Conservation (phyloP, 2,797 vertebrate genomes). For the Rousettus madagascariensis region DNA sequence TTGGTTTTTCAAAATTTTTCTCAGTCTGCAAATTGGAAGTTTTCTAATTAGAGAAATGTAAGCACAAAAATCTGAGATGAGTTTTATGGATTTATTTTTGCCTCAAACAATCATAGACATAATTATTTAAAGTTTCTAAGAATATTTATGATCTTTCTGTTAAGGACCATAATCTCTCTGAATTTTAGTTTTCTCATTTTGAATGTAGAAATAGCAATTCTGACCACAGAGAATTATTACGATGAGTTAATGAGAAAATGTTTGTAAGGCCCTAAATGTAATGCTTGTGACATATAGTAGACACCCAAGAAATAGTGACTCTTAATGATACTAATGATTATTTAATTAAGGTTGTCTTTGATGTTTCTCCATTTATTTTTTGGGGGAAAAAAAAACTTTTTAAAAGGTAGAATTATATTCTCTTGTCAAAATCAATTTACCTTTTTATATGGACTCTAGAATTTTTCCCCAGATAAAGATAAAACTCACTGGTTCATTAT, state of each 20-base stretch:
- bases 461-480: not conserved
- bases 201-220: conserved; percentile 2
- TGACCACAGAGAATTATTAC: not conserved
- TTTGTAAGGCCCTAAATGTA: not conserved
- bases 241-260: conserved; percentile 1
- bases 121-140: conserved; percentile 35
- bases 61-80: conserved; percentile 25
- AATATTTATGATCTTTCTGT: conserved; percentile 27
- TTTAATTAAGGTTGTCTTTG: not conserved
- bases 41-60: conserved; percentile 60
- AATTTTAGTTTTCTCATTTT: conserved; percentile 16
- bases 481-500: not conserved
- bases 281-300: not conserved
- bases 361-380: not conserved
- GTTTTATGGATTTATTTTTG: conserved; percentile 6
- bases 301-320: not conserved
- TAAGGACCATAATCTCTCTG: not conserved
- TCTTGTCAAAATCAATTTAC: not conserved
- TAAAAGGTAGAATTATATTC: not conserved
- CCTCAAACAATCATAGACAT: not conserved
- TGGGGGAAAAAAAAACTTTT: not conserved
- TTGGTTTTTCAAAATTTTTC: conserved; percentile 29
- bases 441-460: not conserved
- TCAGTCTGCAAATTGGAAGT: conserved; percentile 46
- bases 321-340: not conserved